A percentile compares a stretch with the other conserved stretches of the same genome.
Evolutionary conservation across 1,140 invertebrate genomes (phyloP).

Genomic region (Bilobella aurantiaca): DNA sequence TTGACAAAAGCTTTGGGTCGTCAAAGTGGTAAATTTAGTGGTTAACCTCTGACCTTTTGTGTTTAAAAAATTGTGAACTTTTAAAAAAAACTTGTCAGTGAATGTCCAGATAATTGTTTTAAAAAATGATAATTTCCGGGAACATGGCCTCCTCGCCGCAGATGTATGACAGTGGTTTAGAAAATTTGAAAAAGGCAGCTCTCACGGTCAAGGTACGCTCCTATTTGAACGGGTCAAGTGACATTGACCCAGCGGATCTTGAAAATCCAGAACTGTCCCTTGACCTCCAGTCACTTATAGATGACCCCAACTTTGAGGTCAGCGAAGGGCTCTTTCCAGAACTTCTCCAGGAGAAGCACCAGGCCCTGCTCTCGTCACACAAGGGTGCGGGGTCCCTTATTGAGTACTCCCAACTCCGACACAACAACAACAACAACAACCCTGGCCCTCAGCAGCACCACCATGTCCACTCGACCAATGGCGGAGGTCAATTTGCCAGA

Average conservation of each 20-base stretch:
- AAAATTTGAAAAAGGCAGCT: constrained; percentile 37
- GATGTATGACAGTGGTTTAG: constrained; percentile 38
- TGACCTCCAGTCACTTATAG: constrained; percentile 76
- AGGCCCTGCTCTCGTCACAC: not conserved
- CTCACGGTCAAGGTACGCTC: constrained; percentile 34
- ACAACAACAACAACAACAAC: not conserved
- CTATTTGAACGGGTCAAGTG: constrained; percentile 34
- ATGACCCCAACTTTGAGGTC: constrained; percentile 63
- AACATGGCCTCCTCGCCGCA: constrained; percentile 27
- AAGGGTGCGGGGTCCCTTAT: not conserved
- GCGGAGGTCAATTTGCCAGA: constrained; percentile 41
- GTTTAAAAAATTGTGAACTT: too few species aligned
- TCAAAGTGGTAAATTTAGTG: not conserved
- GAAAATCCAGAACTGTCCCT: constrained; percentile 78
- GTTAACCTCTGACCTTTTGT: not conserved
- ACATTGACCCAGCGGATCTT: constrained; percentile 66
- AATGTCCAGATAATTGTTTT: not conserved
- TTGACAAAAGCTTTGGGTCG: not conserved
- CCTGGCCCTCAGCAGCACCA: constrained; percentile 8
- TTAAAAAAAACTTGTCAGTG: too few species aligned
- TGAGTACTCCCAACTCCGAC: not conserved
- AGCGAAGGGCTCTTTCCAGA: constrained; percentile 69
- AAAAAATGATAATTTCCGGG: not conserved
- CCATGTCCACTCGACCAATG: constrained; percentile 26
- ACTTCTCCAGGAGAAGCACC: constrained; percentile 46